Percentiles rank a stretch among this genome's conserved stretches.
Conservation (phyloP, 2,888 invertebrate genomes). For the Mesochorus sp. region DNA sequence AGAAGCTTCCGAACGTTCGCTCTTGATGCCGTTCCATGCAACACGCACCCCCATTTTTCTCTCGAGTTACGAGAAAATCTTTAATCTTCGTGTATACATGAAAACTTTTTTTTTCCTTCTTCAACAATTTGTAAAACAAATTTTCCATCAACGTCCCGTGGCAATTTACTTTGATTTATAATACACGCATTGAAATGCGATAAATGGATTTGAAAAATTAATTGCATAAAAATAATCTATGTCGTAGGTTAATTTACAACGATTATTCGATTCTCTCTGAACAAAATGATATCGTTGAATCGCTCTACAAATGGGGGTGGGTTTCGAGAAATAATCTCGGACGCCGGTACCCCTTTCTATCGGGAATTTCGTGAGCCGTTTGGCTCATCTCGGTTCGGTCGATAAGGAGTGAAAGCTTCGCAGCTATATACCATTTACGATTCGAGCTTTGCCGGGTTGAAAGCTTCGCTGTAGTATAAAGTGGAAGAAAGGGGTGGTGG, state of each 20-base stretch:
- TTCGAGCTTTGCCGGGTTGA: conserved; percentile 34
- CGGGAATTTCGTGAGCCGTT: conserved; percentile 64
- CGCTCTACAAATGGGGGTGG: too few relatives aligned
- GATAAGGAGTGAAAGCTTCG: conserved; percentile 77
- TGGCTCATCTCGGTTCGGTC: conserved; percentile 72
- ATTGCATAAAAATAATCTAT: too few relatives aligned
- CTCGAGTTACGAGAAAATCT: conserved; percentile 23
- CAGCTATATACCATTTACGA: conserved; percentile 52
- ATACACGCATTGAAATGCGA: background rate
- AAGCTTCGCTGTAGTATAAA: conserved; percentile 38
- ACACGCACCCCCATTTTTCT: conserved; percentile 19
- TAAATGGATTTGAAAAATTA: background rate
- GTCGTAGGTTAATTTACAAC: too few relatives aligned
- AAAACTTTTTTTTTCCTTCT: conserved; percentile 13
- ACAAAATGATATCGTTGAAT: too few relatives aligned
- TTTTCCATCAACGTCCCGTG: background rate
- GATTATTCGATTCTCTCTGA: too few relatives aligned
- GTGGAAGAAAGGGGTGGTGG: conserved; percentile 48
- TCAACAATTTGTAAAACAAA: conserved; percentile 34
- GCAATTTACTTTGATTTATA: conserved; percentile 24
- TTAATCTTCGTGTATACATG: conserved; percentile 12
- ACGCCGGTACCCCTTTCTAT: conserved; percentile 78
- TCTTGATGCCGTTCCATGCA: conserved; percentile 23
- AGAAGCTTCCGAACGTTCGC: conserved; percentile 7
- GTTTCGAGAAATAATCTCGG: background rate